Evolutionary conservation across 2,797 vertebrate genomes (phyloP), one percentile per base, ranked within the genome.

Genomic region (Leptoclinus maculatus): DNA sequence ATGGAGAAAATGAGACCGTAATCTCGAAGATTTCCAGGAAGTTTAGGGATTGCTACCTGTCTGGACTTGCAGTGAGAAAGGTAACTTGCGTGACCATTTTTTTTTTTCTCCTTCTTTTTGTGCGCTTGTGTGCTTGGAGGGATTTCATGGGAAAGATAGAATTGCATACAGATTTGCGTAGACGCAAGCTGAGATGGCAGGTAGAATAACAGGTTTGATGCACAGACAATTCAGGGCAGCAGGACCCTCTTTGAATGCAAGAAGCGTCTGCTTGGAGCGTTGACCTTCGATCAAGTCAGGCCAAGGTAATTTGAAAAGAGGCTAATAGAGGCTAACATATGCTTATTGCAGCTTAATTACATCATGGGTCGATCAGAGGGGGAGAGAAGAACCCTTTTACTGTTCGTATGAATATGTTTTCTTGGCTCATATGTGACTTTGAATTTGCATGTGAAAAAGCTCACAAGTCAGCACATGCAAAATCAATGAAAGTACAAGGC

Each of bases 11-110:
- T 45, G 73, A 74, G 83, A 75, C 67, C 53, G 86, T 88, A 66
- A 76, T 93, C 79, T 66, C 91, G 81, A 93, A 87, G 86, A 65
- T 94, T 90, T 94, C 90, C 91, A 91, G 92, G 93, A 95, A 95
- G 90, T 89, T 93, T 13, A 84, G 80, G 83, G 86, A 76, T 82
- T 67, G 74, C 87, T 89, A 79, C 93, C 88, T 91, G 95, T 88
- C 93, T 84, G 91, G 88, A 89, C 94, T 90, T 91, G 95, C 85
- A n/a, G 76, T 71, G 80, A 78, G 54, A 79, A 91, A 94, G 94
- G 92, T 93, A 91, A 87, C 80, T 34, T 21, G 36, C 76, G 70
- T 56, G 71, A 71, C 65, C 53, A n/a, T 80, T 66, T 78, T 83
- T 65, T 47, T 29, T 34, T 34, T 7, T 25, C 21, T 64, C 17